Evolutionary conservation across 2,113 vertebrate species (phyloP).

Genomic region (Elephas maximus): DNA sequence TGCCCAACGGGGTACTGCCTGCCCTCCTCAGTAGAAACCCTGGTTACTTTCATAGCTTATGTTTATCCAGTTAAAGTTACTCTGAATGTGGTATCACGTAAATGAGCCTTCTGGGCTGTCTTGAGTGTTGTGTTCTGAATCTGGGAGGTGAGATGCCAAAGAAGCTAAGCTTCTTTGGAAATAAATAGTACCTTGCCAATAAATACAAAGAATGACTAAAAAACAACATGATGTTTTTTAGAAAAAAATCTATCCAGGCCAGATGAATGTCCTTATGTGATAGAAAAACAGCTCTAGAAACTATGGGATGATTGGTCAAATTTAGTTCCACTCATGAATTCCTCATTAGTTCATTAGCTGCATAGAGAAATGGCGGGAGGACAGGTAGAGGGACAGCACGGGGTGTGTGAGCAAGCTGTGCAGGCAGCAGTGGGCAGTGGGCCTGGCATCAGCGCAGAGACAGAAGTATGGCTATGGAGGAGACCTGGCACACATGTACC

Average conservation of each 20-base stretch:
- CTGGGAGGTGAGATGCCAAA: background rate
- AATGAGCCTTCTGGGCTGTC: background rate
- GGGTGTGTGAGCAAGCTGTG: too few relatives aligned
- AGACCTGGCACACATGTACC: too few relatives aligned
- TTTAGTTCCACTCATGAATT: background rate
- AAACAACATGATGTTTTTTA: background rate
- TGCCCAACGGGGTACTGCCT: background rate
- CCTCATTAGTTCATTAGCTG: accelerated
- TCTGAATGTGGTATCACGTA: accelerated
- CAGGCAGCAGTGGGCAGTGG: too few relatives aligned
- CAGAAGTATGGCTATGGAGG: too few relatives aligned
- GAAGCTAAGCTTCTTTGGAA: background rate
- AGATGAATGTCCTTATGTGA: background rate
- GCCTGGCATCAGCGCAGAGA: background rate
- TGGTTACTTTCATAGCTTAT: background rate
- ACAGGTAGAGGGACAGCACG: too few relatives aligned
- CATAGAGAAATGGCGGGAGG: too few relatives aligned
- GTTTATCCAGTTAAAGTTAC: background rate
- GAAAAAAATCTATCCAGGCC: background rate
- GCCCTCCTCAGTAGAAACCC: background rate
- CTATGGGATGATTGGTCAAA: background rate
- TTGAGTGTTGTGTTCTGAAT: accelerated
- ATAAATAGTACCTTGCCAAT: slow-evolving; percentile 4
- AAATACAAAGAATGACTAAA: background rate
- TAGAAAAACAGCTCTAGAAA: background rate